Evolutionary conservation across 2,888 invertebrate genomes (phyloP).

Genomic region (Meteorus colon): DNA sequence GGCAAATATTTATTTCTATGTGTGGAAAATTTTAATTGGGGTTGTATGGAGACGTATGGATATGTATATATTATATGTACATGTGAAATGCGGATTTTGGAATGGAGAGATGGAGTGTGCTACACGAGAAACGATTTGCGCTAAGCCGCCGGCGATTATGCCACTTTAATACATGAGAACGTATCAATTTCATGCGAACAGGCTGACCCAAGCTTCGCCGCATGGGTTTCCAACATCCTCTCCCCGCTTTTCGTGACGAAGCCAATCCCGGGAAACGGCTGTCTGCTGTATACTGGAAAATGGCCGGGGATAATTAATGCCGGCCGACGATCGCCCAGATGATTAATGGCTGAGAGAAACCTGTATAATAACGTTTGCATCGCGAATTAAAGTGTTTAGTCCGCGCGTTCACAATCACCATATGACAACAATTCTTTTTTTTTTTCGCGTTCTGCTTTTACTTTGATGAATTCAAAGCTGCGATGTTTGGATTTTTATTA

Average conservation of each 20-base stretch:
- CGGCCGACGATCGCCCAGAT: constrained; percentile 65
- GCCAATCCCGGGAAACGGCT: constrained; percentile 56
- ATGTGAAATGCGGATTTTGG: constrained; percentile 34
- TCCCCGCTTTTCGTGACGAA: constrained; percentile 28
- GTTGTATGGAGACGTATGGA: not conserved
- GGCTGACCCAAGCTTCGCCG: constrained; percentile 50
- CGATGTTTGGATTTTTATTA: not conserved
- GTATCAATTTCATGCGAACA: constrained; percentile 68
- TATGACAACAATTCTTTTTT: constrained; percentile 21
- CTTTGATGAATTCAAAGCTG: no score
- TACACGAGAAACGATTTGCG: constrained; percentile 55
- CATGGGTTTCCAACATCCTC: constrained; percentile 33
- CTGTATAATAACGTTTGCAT: constrained; percentile 64
- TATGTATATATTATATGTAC: constrained; percentile 7
- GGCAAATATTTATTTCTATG: not conserved
- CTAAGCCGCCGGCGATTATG: constrained; percentile 60
- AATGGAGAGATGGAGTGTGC: constrained; percentile 18
- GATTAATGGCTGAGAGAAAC: constrained; percentile 64
- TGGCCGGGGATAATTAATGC: constrained; percentile 69
- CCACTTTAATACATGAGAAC: constrained; percentile 65
- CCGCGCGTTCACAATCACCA: constrained; percentile 31
- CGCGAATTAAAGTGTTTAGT: constrained; percentile 65
- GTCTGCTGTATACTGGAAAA: constrained; percentile 61
- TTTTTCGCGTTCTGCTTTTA: not conserved
- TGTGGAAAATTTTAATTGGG: not conserved